Evolutionary conservation across 1,140 invertebrate species (phyloP), one percentile per base, ranked within the genome.

Genomic region (Bombus confusus): DNA sequence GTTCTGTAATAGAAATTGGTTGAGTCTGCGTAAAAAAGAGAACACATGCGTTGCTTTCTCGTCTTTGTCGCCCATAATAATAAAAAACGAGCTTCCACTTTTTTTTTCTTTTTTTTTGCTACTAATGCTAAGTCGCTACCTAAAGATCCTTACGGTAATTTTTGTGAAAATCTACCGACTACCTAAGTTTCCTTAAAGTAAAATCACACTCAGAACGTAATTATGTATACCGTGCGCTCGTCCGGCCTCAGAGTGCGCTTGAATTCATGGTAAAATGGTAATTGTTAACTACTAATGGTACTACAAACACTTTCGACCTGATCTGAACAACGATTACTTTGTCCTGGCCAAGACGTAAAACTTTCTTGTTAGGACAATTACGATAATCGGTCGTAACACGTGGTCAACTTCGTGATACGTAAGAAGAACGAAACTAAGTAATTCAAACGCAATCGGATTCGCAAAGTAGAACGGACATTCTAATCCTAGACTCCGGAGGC

Each of bases 131-230:
- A 78, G 86, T 82, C 75, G 68, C 13, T 86, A 81, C 31, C 85
- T 86, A 69, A 22, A 31, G 10, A 0, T 9, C n/a, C 62, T 39
- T 18, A 74, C 37, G 62, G n/a, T 57, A 41, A 47, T 66, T 71
- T 39, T 57, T 82, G 75, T 43, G 57, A 66, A 37, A 39, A 85
- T 88, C 82, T 88, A 86, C 88, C 89, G 78, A 47, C 80, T 87
- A 76, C 34, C 85, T 91, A 89, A 85, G 76, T 79, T 86, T 78
- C 22, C 88, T 92, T 92, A 86, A 91, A 89, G 91, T 94, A 94
- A 93, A 94, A 94, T 94, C 93, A 94, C 93, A 94, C 93, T 93
- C 93, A 92, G 93, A 94, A 94, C 89, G 88, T 92, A 93, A 93
- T 83, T 81, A 85, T 77, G 22, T 59, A 25, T 73, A 62, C 66